Conservation (phyloP, 2,888 invertebrate genomes). For the Drosophila fungiperda region DNA sequence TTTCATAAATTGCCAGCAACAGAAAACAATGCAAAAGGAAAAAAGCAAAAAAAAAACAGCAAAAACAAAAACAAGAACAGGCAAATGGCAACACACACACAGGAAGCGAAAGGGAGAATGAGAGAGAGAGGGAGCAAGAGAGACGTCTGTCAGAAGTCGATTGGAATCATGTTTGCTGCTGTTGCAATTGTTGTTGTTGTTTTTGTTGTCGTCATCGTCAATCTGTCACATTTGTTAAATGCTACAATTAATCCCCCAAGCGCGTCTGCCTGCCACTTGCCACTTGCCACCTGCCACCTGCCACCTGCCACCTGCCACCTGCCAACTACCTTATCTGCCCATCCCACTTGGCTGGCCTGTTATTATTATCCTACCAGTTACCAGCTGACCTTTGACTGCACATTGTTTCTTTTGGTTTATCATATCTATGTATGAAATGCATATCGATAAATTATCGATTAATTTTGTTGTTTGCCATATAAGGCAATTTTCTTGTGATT, state of each 20-base stretch:
- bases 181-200: not conserved
- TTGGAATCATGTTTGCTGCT: constrained; percentile 17
- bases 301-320: not conserved
- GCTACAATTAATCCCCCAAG: constrained; percentile 69
- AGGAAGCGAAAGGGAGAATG: not conserved
- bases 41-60: not conserved
- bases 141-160: constrained; percentile 32
- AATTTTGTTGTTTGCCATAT: too few relatives aligned
- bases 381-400: not conserved
- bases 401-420: too few relatives aligned
- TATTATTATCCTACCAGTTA: constrained; percentile 15
- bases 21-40: not conserved
- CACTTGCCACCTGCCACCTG: not conserved
- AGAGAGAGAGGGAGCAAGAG: not conserved
- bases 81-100: constrained; percentile 14
- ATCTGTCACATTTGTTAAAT: constrained; percentile 76
- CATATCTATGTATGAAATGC: too few relatives aligned
- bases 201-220: constrained; percentile 62
- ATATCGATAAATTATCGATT: too few relatives aligned
- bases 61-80: not conserved
- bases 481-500: too few relatives aligned
- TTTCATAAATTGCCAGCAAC: constrained; percentile 69
- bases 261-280: constrained; percentile 6
- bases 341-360: not conserved
- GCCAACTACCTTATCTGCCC: not conserved